A percentile compares a stretch with the other conserved stretches of the same genome.
Conservation (phyloP, 2,113 vertebrate genomes). For the Pseudorhombus dupliciocellatus region DNA sequence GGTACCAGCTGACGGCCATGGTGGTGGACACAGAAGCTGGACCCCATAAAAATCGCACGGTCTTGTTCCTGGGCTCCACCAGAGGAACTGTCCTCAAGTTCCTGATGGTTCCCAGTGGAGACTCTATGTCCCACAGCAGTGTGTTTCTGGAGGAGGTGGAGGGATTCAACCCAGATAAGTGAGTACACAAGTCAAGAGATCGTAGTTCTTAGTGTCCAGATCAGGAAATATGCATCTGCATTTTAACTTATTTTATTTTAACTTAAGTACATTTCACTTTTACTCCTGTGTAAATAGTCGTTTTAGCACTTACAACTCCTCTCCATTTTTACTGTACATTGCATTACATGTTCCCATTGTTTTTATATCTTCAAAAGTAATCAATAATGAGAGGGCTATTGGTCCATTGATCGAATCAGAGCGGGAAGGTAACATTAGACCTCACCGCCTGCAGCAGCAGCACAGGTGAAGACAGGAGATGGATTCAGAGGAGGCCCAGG, state of each 20-base stretch:
- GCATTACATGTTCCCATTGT: too few relatives aligned
- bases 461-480: too few relatives aligned
- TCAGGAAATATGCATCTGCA: conserved; percentile 21
- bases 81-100: conserved; percentile 94
- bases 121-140: conserved; percentile 79
- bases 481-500: too few relatives aligned
- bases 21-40: conserved; percentile 91
- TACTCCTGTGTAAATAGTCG: too few relatives aligned
- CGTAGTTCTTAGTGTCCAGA: conserved; percentile 32
- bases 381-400: too few relatives aligned
- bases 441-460: too few relatives aligned
- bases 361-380: neutral
- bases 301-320: too few relatives aligned
- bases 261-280: too few relatives aligned
- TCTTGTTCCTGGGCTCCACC: conserved; percentile 93
- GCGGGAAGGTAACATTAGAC: too few relatives aligned
- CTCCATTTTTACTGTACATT: too few relatives aligned
- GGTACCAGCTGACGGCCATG: conserved; percentile 91
- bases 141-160: conserved; percentile 95
- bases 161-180: conserved; percentile 93
- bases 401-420: too few relatives aligned
- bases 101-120: conserved; percentile 85
- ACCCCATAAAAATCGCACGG: conserved; percentile 90
- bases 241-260: neutral
- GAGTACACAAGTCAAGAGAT: conserved; percentile 43